phyloP scores from a whole-genome alignment of 2,113 vertebrate species.

The Xenopus borealis region DNA sequence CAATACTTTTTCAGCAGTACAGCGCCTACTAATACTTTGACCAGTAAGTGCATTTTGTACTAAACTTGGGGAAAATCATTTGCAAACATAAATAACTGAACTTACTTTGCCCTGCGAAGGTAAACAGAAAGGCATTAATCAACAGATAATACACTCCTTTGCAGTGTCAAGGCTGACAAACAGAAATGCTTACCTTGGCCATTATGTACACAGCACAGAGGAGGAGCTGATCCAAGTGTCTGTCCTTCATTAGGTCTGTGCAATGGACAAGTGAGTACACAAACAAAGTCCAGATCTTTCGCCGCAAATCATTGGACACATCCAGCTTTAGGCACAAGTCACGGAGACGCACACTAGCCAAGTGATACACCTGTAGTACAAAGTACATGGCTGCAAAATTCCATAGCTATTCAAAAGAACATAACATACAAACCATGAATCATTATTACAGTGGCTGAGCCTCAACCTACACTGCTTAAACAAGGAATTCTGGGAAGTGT shows the following conservation, averaged over 20 bases:
- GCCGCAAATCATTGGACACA: conserved; percentile 81
- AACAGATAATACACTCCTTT: not conserved
- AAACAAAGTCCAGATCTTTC: conserved; percentile 96
- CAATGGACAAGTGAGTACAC: conserved; percentile 86
- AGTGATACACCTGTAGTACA: conserved; percentile 83
- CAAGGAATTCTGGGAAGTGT: too few relatives aligned
- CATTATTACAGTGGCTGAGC: too few relatives aligned
- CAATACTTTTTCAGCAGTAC: too few relatives aligned
- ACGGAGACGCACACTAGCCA: conserved; percentile 88
- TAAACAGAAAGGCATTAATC: too few relatives aligned
- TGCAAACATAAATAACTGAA: too few relatives aligned
- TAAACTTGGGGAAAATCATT: too few relatives aligned
- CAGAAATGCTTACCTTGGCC: conserved; percentile 72
- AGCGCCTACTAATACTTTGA: too few relatives aligned
- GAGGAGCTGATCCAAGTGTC: conserved; percentile 93
- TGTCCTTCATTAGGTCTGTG: conserved; percentile 83
- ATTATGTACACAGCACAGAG: conserved; percentile 94
- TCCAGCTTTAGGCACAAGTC: conserved; percentile 89
- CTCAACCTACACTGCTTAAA: too few relatives aligned
- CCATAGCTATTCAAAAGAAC: too few relatives aligned
- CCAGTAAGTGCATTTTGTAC: too few relatives aligned
- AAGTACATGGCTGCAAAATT: not conserved
- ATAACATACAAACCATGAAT: too few relatives aligned
- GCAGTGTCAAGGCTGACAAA: not conserved
- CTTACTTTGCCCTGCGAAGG: too few relatives aligned